These are phyloP conservation scores for Equus quagga DNA, from an alignment of 2,113 vertebrate species.

Conservation along the genomic window DNA sequence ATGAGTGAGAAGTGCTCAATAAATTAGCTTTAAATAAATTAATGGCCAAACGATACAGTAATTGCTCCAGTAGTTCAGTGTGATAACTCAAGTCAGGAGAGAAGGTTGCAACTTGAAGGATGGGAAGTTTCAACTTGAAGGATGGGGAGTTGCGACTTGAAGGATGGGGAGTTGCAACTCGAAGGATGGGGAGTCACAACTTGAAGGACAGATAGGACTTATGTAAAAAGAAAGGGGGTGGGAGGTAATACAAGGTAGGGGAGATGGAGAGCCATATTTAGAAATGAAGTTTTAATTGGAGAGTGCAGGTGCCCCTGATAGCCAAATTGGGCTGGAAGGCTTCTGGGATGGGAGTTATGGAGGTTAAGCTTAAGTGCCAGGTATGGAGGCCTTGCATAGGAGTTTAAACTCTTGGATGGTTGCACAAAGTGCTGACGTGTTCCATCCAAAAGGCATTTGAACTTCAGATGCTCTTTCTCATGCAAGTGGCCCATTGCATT, in stretches of 20 bases:
- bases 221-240: neutral
- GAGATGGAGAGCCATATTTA: neutral
- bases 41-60: neutral
- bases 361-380: neutral
- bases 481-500: neutral
- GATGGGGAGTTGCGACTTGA: too few species aligned
- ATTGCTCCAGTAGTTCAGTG: neutral
- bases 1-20: neutral
- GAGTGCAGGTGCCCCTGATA: too few species aligned
- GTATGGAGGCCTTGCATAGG: too few species aligned
- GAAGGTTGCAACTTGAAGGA: neutral
- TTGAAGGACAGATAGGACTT: neutral
- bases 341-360: neutral
- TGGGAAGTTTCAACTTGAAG: neutral
- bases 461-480: neutral
- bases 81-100: neutral
- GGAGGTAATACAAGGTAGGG: neutral
- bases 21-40: constrained; percentile 26
- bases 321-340: neutral
- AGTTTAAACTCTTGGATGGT: neutral
- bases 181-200: neutral
- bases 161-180: neutral
- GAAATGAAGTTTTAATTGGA: neutral
- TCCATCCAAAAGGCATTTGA: neutral
- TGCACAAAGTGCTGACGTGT: neutral